phyloP scores from a whole-genome alignment of 2,888 invertebrate genomes.

The Cryptosula pallasiana region DNA sequence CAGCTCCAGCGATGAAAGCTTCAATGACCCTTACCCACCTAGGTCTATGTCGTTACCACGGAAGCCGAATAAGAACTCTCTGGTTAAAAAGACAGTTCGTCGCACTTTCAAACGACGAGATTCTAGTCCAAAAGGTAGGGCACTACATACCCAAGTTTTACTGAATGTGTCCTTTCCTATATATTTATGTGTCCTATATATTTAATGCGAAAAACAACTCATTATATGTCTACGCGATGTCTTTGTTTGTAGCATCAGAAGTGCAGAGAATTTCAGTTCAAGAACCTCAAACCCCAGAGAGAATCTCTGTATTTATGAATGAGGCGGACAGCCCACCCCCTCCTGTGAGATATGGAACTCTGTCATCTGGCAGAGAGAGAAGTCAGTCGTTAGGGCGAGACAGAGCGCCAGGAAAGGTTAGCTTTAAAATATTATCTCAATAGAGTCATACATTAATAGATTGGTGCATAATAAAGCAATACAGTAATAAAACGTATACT shows the following conservation, averaged over 20 bases:
- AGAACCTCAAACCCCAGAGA: conserved; percentile 10
- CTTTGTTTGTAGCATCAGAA: background rate
- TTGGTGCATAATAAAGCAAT: too few relatives aligned
- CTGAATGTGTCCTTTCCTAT: too few relatives aligned
- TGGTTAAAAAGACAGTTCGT: conserved; percentile 11
- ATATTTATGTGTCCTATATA: too few relatives aligned
- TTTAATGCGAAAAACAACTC: too few relatives aligned
- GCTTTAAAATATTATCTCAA: too few relatives aligned
- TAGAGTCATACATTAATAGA: too few relatives aligned
- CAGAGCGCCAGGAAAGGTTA: conserved; percentile 13
- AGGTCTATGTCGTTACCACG: background rate
- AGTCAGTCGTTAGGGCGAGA: background rate
- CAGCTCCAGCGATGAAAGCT: conserved; percentile 22
- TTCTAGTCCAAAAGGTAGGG: background rate
- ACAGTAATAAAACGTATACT: too few relatives aligned
- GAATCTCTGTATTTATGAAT: conserved; percentile 16
- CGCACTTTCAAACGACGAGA: background rate
- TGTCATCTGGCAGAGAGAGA: background rate
- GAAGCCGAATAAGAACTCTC: conserved; percentile 4
- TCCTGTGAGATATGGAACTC: background rate
- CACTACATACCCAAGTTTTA: too few relatives aligned
- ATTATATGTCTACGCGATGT: too few relatives aligned
- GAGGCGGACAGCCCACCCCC: background rate
- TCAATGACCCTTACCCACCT: background rate
- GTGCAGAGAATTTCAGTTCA: conserved; percentile 5